phyloP scores from a whole-genome alignment of 2,888 invertebrate species.

The Synergus umbraculus region DNA sequence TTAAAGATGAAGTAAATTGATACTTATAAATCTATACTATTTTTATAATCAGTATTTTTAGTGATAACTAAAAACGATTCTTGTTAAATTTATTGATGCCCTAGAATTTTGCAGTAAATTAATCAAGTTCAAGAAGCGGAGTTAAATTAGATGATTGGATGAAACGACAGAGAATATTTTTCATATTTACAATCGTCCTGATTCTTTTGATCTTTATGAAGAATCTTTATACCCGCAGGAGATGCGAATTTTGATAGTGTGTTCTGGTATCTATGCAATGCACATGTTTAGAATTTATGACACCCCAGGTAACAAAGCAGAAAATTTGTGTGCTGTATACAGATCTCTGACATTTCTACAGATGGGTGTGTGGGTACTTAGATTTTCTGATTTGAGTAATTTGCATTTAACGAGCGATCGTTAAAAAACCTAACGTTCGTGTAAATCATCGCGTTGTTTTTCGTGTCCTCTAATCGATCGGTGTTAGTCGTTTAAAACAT shows the following conservation, averaged over 20 bases:
- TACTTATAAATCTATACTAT: too few species aligned
- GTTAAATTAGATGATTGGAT: neutral
- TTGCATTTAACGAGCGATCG: constrained; percentile 59
- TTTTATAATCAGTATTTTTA: too few species aligned
- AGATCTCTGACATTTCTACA: constrained; percentile 28
- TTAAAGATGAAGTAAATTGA: too few species aligned
- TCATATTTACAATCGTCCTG: constrained; percentile 16
- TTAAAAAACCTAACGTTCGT: constrained; percentile 56
- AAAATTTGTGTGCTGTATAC: constrained; percentile 43
- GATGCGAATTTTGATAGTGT: constrained; percentile 44
- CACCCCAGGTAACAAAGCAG: constrained; percentile 45
- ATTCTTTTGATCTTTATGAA: constrained; percentile 36
- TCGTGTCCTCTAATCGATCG: constrained; percentile 34
- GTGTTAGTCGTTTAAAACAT: constrained; percentile 13
- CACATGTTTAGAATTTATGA: constrained; percentile 44
- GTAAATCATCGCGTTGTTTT: constrained; percentile 51
- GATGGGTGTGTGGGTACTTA: constrained; percentile 27
- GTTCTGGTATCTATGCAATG: constrained; percentile 36
- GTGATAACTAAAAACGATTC: too few species aligned
- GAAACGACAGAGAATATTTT: constrained; percentile 1
- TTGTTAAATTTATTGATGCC: too few species aligned
- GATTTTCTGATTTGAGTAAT: constrained; percentile 59
- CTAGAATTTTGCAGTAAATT: neutral
- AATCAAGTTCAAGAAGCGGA: neutral
- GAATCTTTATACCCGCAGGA: constrained; percentile 34